Evolutionary conservation across 2,888 invertebrate species (phyloP), one percentile per base, ranked within the genome.

Genomic region (Sympetrum striolatum): DNA sequence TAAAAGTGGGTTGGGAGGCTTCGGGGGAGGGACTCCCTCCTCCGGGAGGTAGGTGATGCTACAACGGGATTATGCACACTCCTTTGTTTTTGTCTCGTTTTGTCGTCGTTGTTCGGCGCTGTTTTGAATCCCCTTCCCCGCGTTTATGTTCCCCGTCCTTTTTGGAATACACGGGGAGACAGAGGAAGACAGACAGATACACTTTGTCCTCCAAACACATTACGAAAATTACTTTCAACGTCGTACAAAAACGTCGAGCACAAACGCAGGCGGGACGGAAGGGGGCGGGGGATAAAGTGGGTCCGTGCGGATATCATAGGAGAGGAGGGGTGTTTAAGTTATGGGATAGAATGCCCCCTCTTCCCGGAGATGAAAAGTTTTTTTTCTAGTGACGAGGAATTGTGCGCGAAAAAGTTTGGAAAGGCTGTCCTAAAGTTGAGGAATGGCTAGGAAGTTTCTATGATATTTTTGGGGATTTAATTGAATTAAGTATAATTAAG

Each of bases 191-290:
- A 58, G 60, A n/a, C 22, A 86, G 58, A 64, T 37, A 86, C 86
- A 86, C 86, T 86, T 86, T 86, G 86, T 86, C 86, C 86, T 37
- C 86, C 86, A 86, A 86, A 86, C 86, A 86, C 86, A 86, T 86
- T 86, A 86, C 86, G 86, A 86, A 86, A 86, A 86, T 86, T 86
- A 86, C 86, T 86, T 86, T 86, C 86, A 86, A 60, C 86, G 60
- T 37, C 60, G 86, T 37, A 86, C 86, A 86, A 86, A 86, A 86
- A 86, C 82, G 82, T 35, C 58, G 82, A 58, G 39, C 37, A 86
- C 86, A 86, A 86, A 86, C 60, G 60, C 86, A 48, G 86, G 64
- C 60, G 86, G 86, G 39, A 64, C 53, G 82, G 82, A 82, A 31
- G 58, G 53, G 31, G 81, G 37, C 8, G 31, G 80, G 80, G 82